Evolutionary conservation across 2,888 invertebrate species (phyloP), one percentile per base, ranked within the genome.

Genomic region (Merodon equestris): DNA sequence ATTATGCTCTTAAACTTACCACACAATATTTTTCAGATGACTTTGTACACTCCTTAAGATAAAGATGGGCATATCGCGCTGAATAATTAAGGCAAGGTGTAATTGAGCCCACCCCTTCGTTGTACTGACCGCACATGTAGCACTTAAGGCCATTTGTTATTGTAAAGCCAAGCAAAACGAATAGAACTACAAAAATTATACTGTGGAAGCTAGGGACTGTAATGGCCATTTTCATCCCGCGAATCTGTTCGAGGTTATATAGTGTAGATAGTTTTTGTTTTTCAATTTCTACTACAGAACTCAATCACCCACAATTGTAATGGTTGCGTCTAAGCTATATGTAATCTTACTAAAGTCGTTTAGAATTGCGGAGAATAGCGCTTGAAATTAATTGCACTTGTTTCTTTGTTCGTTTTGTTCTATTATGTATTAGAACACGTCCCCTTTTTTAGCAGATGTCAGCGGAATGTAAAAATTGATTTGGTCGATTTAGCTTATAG

Each of bases 31-130:
- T 89, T 82, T 91, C 90, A 4, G 92, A 91, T 82, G 89, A 86
- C 82, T 90, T 87, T 66, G 92, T 91, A 86, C 95, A 95, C 70
- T 94, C 93, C 85, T 92, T 93, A 45, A 95, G 90, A 83, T 92
- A 91, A 75, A 94, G 92, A 83, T 94, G 92, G 84, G 91, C 92
- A 71, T 86, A 86, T 81, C 90, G 89, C 82, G 90, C 90, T 75
- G 93, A 92, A 86, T 92, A 92, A 89, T 95, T 95, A 86, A 94
- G 92, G 89, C 95, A 95, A 7, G 95, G 95, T 53, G 95, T 95
- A 82, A 95, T 95, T 81, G 95, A 95, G 42, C 95, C 95, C 9
- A 95, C 94, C 15, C 95, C 95, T 85, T 95, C 95, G 85, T 94
- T 95, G 90, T 95, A 95, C 89, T 94, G 93, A 51, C 95, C 95